Evolutionary conservation across 2,888 invertebrate genomes (phyloP).

Genomic region (Actias luna): DNA sequence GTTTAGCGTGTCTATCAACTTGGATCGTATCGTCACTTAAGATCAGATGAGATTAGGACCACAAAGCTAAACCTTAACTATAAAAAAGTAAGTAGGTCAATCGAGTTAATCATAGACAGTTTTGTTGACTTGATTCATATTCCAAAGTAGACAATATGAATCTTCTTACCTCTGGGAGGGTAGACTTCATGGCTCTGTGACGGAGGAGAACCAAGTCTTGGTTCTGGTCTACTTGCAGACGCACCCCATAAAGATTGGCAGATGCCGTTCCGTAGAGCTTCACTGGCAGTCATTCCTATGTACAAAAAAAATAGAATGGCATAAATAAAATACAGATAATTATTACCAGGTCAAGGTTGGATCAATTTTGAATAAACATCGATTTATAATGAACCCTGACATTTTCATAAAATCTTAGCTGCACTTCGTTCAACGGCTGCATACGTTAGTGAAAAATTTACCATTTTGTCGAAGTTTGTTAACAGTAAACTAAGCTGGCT

Average conservation of each 20-base stretch:
- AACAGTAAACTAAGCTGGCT: too few relatives aligned
- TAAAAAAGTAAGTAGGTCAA: too few relatives aligned
- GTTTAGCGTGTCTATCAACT: too few relatives aligned
- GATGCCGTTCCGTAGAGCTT: conserved; percentile 66
- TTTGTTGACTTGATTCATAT: background rate
- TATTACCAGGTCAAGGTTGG: background rate
- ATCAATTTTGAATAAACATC: too few relatives aligned
- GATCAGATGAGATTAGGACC: too few relatives aligned
- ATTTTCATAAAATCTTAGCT: too few relatives aligned
- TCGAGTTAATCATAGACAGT: background rate
- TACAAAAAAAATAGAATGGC: background rate
- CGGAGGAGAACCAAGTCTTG: conserved; percentile 52
- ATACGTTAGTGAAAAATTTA: too few relatives aligned
- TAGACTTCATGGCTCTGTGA: conserved; percentile 55
- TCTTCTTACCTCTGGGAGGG: conserved; percentile 55
- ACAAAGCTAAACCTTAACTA: too few relatives aligned
- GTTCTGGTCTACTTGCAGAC: conserved; percentile 57
- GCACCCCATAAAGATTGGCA: conserved; percentile 74
- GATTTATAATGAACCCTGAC: too few relatives aligned
- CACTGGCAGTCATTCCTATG: conserved; percentile 69
- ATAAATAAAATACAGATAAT: background rate
- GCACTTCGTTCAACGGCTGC: too few relatives aligned
- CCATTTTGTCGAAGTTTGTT: too few relatives aligned
- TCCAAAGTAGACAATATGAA: background rate
- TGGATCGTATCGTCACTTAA: too few relatives aligned